Evolutionary conservation across 2,888 invertebrate species (phyloP), one percentile per base, ranked within the genome.

Genomic region (Mesoligia furuncula): DNA sequence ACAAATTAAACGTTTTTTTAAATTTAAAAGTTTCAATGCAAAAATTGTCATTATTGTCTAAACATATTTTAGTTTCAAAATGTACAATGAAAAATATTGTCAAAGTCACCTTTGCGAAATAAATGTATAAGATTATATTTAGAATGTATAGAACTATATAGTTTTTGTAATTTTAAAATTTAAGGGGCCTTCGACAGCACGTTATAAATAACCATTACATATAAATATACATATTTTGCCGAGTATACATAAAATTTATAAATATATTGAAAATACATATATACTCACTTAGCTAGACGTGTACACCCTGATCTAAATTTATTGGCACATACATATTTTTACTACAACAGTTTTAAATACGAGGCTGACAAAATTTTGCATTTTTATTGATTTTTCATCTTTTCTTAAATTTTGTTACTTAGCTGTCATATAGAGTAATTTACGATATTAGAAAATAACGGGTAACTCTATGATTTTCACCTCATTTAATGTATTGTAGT

Each of bases 81-180:
- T 66, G 20, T 88, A 90, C 77, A 74, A 27, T 75, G 48, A 92
- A 93, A 91, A 87, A 95, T 96, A 95, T 96, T 95, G 95, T 96
- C 95, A 89, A 93, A 94, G 95, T 95, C 95, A 95, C 95, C 86
- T 90, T 85, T 86, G 94, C 93, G 90, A 93, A 93, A 92, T 87
- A 54, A 75, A 81, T 54, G 36, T 79, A 81, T 65, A 51, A 20
- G 42, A 64, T 69, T 42, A 68, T 64, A 51, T 45, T 66, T 54
- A 59, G n/a, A n/a, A n/a, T n/a, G n/a, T n/a, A n/a, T n/a, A n/a
- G 4, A 66, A 48, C 0, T 9, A 9, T 57, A 45, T 48, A 13
- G 4, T 39, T 61, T 51, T 15, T 65, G 5, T 27, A 24, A 57
- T 24, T 54, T 36, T 48, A 61, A 68, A 36, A 54, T 45, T 0